These are phyloP conservation scores for Ellobium chinense DNA, from an alignment of 2,888 invertebrate species.

Conservation along the genomic window DNA sequence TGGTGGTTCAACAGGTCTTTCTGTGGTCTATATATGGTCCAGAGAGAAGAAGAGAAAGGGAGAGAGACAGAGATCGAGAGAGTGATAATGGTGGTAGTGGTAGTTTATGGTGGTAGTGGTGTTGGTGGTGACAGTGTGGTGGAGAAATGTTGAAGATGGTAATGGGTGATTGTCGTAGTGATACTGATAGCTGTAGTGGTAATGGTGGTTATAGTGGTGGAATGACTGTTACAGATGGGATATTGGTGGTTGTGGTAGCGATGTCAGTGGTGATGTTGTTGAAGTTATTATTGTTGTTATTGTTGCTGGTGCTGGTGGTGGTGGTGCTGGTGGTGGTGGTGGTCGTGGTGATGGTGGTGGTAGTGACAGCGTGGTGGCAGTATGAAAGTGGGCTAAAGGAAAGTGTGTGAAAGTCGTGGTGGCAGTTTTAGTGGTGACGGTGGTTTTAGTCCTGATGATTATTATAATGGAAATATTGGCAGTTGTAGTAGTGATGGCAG, in stretches of 20 bases:
- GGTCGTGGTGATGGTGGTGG: no score
- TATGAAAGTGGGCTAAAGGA: no score
- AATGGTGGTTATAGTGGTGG: not conserved
- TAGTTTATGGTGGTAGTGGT: not conserved
- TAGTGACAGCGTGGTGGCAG: no score
- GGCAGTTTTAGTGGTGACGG: no score
- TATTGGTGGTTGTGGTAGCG: not conserved
- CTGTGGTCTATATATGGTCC: no score
- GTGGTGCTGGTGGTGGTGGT: not conserved
- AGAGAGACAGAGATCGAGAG: not conserved
- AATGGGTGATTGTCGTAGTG: not conserved
- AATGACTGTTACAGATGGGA: not conserved
- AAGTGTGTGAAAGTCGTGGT: no score
- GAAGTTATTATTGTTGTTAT: not conserved
- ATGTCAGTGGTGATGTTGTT: not conserved
- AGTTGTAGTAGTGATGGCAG: no score
- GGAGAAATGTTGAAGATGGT: not conserved
- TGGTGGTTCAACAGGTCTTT: no score
- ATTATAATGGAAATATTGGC: no score
- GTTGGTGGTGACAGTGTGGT: not conserved
- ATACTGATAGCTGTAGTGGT: not conserved
- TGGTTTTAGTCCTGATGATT: no score
- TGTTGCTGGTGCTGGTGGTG: not conserved
- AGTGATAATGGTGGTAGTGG: not conserved
- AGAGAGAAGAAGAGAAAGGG: no score